Percentiles rank a stretch among this genome's conserved stretches.
phyloP scores from a whole-genome alignment of 2,797 vertebrate species.

The Bradypodion ventrale region DNA sequence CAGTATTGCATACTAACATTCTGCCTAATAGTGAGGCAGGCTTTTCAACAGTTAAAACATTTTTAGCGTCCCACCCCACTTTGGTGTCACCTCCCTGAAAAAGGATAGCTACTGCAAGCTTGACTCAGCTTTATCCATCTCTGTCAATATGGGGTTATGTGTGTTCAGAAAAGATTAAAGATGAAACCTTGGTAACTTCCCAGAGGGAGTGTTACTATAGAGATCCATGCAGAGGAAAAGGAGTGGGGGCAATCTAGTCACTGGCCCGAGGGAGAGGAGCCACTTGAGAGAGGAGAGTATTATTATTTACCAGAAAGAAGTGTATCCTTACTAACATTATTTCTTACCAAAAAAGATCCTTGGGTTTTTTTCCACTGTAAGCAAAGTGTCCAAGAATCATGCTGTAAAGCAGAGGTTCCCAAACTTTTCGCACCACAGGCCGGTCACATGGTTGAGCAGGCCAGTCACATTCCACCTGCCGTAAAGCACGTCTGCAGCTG shows the following conservation, averaged over 20 bases:
- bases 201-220: conserved; percentile 16
- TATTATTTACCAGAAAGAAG: neutral
- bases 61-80: neutral
- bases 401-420: neutral
- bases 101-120: neutral
- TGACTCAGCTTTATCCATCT: neutral
- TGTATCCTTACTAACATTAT: neutral
- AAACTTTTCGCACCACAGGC: too few species aligned
- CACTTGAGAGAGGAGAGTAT: neutral
- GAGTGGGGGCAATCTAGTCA: neutral
- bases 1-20: too few species aligned
- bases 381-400: neutral
- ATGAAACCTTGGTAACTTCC: neutral
- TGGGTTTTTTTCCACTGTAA: neutral
- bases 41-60: neutral
- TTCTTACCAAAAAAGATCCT: neutral
- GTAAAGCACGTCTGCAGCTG: too few species aligned
- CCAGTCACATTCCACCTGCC: too few species aligned
- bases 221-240: neutral
- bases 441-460: too few species aligned
- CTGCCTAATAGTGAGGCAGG: neutral
- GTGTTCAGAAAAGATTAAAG: neutral
- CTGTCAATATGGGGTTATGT: too few species aligned
- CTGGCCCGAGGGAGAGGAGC: neutral
- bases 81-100: neutral